Base-by-base conservation (phyloP, 2,888 invertebrate species). In the Gerosis bhagava region DNA sequence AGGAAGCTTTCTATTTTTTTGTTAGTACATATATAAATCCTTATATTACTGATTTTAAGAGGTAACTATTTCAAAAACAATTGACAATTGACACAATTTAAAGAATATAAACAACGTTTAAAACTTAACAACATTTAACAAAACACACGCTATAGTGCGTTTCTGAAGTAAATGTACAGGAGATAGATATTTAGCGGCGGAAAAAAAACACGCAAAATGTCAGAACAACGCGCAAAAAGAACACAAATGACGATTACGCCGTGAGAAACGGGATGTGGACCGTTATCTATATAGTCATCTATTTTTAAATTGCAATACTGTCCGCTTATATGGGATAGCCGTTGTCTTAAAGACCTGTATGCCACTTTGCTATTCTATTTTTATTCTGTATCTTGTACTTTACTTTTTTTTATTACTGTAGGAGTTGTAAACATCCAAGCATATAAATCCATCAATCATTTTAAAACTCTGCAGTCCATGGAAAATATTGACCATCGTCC, bases 241-340 rank as follows among this genome's bases (percentile, higher is more conserved):
- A 47, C 44, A 56, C 44, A 52, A 58, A 53, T 57, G 56, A 60
- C 64, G 62, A 44, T 55, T 50, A 52, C 50, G 26, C 19, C 68
- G 73, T 72, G 73, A 63, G 73, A 73, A 71, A 63, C 72, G 69
- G 65, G 71, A 69, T 67, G 68, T 44, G 37, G 48, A 59, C 73
- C 72, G 73, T 71, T 75, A 72, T 37, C 26, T 39, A 50, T 50
- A 56, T 53, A 50, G 50, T 53, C 53, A 39, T 50, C 51, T 41
- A 48, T 54, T 52, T 60, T 54, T 53, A 50, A 40, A 35, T 53
- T 44, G 44, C 21, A 35, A n/a, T n/a, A n/a, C n/a, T n/a, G n/a
- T n/a, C 19, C 16, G 36, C 24, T 32, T 36, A 28, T 35, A 43
- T 22, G 41, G 31, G 22, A 41, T 36, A 29, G 29, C 37, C 28